phyloP scores from a whole-genome alignment of 2,113 vertebrate species.

The Leuciscus idus region DNA sequence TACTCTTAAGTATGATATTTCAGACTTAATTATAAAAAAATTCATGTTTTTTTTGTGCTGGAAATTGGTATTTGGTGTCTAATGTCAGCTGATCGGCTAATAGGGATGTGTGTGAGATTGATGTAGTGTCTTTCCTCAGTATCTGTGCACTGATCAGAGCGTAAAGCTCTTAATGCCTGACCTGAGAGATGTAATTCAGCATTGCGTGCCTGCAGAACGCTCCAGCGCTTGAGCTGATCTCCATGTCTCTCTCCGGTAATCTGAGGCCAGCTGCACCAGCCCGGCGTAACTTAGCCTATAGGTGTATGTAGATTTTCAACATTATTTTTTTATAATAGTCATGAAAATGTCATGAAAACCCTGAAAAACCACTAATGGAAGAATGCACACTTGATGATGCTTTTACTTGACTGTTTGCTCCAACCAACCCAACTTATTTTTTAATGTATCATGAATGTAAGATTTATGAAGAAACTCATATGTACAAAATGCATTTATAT shows the following conservation, averaged over 20 bases:
- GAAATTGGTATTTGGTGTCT: neutral
- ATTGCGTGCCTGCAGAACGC: slow-evolving; percentile 26
- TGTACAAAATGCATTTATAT: neutral
- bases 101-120: neutral
- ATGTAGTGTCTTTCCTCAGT: slow-evolving; percentile 14
- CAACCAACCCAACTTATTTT: too few species aligned
- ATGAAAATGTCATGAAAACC: neutral
- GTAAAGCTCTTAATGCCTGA: slow-evolving; percentile 40
- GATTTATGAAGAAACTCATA: neutral
- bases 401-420: too few species aligned
- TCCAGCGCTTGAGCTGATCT: neutral
- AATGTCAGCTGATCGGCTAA: neutral
- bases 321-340: neutral
- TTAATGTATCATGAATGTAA: neutral
- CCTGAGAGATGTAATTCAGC: slow-evolving; percentile 44
- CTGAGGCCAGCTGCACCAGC: slow-evolving; percentile 17
- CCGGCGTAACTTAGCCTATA: neutral
- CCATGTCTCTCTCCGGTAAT: neutral
- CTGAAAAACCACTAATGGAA: neutral
- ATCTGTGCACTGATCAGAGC: slow-evolving; percentile 11
- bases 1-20: neutral
- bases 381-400: neutral
- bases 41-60: neutral
- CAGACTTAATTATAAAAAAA: neutral
- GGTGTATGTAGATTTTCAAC: neutral